Base-by-base conservation (phyloP, 2,797 vertebrate genomes). In the Neosilurus mollespiculum region DNA sequence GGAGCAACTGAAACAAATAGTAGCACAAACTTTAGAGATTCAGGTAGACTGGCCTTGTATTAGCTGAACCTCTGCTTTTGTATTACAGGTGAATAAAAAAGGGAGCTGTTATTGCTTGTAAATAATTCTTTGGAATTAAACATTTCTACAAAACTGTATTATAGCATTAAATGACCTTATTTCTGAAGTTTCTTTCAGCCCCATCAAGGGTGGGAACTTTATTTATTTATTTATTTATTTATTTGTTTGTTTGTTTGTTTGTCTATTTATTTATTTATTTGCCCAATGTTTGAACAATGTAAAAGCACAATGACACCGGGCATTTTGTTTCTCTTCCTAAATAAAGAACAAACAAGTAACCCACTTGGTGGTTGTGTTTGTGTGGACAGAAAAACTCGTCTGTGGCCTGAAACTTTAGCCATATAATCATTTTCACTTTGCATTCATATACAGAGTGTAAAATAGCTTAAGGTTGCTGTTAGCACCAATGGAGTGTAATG, bases 11-110 rank as follows among this genome's bases (percentile, higher is more conserved):
- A 79, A 66, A 65, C 26, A 93, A 91, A 92, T 91, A 94, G 94
- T 92, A 96, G 95, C 95, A 96, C 95, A 96, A 94, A 92, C 89
- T 86, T 90, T 93, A 93, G 94, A 94, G 94, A 95, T 93, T 95
- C 94, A 95, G 93, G 94, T 96, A 95, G 94, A 95, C 89, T 88
- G 90, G 91, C 92, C 93, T 93, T 93, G 93, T 94, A 91, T 93
- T 93, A 91, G 90, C 84, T 85, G 78, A 87, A 89, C 89, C 89
- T 90, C 89, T 91, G 89, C 89, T 91, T 90, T 90, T 91, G 90
- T 91, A 91, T 90, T 87, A 85, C 85, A 88, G 88, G 87, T 81
- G 9, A 81, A 58, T 73, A 81, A 88, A 89, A 30, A 89, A 85
- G 87, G 85, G 86, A 87, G 88, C 85, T 87, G 89, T 89, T 88